phyloP scores from a whole-genome alignment of 1,140 invertebrate species.

The Drosophila grimshawi region DNA sequence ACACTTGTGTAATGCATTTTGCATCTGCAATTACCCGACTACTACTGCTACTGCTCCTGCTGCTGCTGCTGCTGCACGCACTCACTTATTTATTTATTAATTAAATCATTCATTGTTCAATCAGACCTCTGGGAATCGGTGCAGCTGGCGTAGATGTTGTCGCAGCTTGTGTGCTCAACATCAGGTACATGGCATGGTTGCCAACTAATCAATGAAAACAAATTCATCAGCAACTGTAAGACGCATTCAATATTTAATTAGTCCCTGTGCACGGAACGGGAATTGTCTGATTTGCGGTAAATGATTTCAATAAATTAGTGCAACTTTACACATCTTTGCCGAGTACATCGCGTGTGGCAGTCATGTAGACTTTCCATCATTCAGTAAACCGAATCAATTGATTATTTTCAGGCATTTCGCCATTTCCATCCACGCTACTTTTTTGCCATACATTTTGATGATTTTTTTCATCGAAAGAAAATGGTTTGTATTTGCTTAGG shows the following conservation, averaged over 20 bases:
- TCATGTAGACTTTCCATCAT: not conserved
- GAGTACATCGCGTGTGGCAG: not conserved
- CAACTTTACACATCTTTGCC: slow-evolving; percentile 22
- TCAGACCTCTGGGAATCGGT: slow-evolving; percentile 66
- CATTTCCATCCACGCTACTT: slow-evolving; percentile 33
- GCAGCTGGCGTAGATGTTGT: slow-evolving; percentile 30
- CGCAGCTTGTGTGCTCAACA: slow-evolving; percentile 1
- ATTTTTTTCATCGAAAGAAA: slow-evolving; percentile 45
- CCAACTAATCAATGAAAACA: slow-evolving; percentile 32
- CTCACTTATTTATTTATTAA: slow-evolving; percentile 77
- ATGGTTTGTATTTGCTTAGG: slow-evolving; percentile 74
- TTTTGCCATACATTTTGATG: not conserved
- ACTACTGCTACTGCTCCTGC: not conserved
- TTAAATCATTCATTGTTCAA: slow-evolving; percentile 79
- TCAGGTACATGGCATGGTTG: not conserved
- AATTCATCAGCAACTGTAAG: slow-evolving; percentile 55
- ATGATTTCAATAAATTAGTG: slow-evolving; percentile 72
- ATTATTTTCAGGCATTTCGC: slow-evolving; percentile 28
- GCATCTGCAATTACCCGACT: slow-evolving; percentile 55
- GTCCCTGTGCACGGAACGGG: slow-evolving; percentile 32
- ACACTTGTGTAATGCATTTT: slow-evolving; percentile 63
- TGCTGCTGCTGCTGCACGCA: slow-evolving; percentile 31
- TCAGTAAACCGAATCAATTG: slow-evolving; percentile 19
- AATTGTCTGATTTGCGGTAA: slow-evolving; percentile 64
- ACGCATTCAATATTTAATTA: slow-evolving; percentile 77